Evolutionary conservation across 1,140 invertebrate species (phyloP).

Genomic region (Drosophila bipectinata): DNA sequence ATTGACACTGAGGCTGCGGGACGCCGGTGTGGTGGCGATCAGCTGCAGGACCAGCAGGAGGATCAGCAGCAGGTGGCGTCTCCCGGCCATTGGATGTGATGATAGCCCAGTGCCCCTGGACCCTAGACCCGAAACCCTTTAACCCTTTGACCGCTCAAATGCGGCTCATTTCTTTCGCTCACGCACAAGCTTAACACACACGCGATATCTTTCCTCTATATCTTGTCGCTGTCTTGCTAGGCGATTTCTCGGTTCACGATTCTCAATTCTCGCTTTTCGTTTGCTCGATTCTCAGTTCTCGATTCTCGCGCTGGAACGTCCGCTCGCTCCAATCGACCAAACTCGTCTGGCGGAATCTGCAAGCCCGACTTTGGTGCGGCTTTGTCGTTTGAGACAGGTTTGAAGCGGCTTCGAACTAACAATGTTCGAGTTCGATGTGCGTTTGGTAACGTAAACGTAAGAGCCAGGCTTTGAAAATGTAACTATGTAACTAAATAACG

Average conservation of each 20-base stretch:
- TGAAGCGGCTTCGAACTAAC: slow-evolving; percentile 49
- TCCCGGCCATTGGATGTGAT: slow-evolving; percentile 61
- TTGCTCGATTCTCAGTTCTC: slow-evolving; percentile 14
- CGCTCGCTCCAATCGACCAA: slow-evolving; percentile 62
- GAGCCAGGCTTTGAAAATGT: neutral
- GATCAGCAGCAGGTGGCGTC: slow-evolving; percentile 63
- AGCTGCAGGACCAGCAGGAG: slow-evolving; percentile 61
- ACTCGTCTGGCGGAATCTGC: slow-evolving; percentile 59
- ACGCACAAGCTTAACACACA: slow-evolving; percentile 33
- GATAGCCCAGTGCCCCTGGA: slow-evolving; percentile 6
- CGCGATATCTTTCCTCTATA: slow-evolving; percentile 16
- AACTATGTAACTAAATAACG: slow-evolving; percentile 11
- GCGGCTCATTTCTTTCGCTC: slow-evolving; percentile 53
- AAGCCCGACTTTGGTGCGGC: slow-evolving; percentile 67
- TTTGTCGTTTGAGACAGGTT: slow-evolving; percentile 69
- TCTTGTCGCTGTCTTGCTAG: slow-evolving; percentile 10
- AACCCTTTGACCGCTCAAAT: slow-evolving; percentile 40
- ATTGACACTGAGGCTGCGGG: slow-evolving; percentile 59
- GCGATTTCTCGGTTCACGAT: slow-evolving; percentile 14
- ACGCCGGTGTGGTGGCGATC: slow-evolving; percentile 61
- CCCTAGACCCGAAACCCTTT: slow-evolving; percentile 14
- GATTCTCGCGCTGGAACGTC: slow-evolving; percentile 65
- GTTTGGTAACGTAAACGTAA: slow-evolving; percentile 11
- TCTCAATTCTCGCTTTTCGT: slow-evolving; percentile 23
- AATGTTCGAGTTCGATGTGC: slow-evolving; percentile 46